A percentile compares a stretch with the other conserved stretches of the same genome.
These are phyloP conservation scores for Elephas maximus DNA, from an alignment of 2,113 vertebrate genomes.

Conservation along the genomic window DNA sequence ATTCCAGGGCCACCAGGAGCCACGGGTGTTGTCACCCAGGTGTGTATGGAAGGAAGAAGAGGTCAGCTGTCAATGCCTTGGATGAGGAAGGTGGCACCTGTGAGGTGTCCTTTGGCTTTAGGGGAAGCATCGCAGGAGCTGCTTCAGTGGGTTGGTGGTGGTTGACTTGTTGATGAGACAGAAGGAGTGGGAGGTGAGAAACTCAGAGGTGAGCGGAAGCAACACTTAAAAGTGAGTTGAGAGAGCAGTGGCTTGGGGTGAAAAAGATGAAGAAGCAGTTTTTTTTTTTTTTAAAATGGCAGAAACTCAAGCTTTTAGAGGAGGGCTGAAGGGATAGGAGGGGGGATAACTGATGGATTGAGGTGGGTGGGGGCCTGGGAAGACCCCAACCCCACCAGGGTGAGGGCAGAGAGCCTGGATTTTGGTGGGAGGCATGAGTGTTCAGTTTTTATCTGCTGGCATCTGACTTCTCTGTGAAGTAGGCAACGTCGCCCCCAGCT, in stretches of 20 bases:
- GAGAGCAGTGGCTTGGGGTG: neutral
- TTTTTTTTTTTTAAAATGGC: neutral
- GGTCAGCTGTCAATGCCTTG: neutral
- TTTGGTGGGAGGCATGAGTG: neutral
- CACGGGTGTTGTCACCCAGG: neutral
- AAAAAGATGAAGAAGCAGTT: neutral
- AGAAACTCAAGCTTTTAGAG: neutral
- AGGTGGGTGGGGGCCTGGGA: neutral
- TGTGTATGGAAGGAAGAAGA: neutral
- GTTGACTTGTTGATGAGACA: rapidly evolving
- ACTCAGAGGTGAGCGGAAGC: neutral
- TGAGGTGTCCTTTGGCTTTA: neutral
- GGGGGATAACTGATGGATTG: neutral
- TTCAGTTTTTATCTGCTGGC: neutral
- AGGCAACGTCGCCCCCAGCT: too few relatives aligned
- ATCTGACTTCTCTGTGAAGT: neutral
- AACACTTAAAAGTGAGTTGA: neutral
- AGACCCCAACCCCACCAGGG: neutral
- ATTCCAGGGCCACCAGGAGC: neutral
- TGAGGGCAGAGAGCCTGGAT: neutral
- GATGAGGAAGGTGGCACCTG: neutral
- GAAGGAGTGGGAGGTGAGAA: neutral
- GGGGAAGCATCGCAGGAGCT: too few relatives aligned
- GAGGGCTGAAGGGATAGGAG: neutral
- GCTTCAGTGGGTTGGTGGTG: neutral